Percentiles rank a stretch among this genome's conserved stretches.
These are phyloP conservation scores for Rhingia rostrata DNA, from an alignment of 2,888 invertebrate species.

Conservation along the genomic window DNA sequence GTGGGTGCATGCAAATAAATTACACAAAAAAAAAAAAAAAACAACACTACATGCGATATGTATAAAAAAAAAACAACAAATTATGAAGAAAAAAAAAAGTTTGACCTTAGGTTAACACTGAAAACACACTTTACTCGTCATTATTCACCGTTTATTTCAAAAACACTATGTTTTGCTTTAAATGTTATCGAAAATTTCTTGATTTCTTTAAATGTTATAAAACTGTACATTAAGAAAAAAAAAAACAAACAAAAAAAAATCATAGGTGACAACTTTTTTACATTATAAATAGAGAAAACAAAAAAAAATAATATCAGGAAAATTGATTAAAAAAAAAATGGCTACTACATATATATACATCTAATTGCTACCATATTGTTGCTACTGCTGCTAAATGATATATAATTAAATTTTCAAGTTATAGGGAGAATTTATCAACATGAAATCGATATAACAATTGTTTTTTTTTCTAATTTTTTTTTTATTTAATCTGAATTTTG, in stretches of 20 bases:
- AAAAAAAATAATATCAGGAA: constrained; percentile 2
- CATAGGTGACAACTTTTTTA: constrained; percentile 58
- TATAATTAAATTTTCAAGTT: constrained; percentile 33
- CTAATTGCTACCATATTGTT: constrained; percentile 34
- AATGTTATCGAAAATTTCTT: background rate
- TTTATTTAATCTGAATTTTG: constrained; percentile 46
- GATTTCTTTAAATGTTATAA: constrained; percentile 11
- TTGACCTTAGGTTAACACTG: background rate
- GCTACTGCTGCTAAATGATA: constrained; percentile 54
- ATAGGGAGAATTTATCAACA: constrained; percentile 29
- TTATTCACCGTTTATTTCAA: background rate
- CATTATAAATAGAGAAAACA: constrained; percentile 37
- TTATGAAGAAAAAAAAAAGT: background rate
- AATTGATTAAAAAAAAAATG: constrained; percentile 33
- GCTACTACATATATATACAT: constrained; percentile 15
- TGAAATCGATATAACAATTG: background rate
- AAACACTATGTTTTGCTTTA: background rate
- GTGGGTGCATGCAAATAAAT: constrained; percentile 7
- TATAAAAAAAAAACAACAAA: background rate
- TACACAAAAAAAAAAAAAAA: constrained; percentile 5
- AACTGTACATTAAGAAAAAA: constrained; percentile 30
- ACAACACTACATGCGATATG: constrained; percentile 1
- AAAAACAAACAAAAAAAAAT: constrained; percentile 19
- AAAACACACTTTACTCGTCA: background rate
- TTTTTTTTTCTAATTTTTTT: constrained; percentile 17